A percentile compares a stretch with the other conserved stretches of the same genome.
Evolutionary conservation across 1,140 invertebrate genomes (phyloP).

Genomic region (Lasioglossum baleicum): DNA sequence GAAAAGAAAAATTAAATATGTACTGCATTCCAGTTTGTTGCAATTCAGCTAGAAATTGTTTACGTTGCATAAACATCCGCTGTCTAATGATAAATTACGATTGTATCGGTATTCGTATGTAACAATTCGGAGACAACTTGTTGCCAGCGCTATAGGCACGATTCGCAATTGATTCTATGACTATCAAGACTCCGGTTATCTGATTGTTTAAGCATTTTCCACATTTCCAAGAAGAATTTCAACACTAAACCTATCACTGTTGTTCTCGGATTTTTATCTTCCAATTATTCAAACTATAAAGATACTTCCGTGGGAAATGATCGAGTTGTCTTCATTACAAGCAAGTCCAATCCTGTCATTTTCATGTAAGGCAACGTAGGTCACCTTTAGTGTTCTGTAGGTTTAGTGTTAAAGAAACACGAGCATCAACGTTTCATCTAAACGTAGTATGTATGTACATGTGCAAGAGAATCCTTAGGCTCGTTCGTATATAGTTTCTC

Average conservation of each 20-base stretch:
- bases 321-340: no score
- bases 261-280: no score
- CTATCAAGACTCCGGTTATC: background rate
- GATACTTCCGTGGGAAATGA: no score
- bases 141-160: background rate
- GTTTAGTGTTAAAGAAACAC: background rate
- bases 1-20: no score
- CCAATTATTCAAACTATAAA: no score
- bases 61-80: no score
- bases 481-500: constrained; percentile 29
- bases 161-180: constrained; percentile 1
- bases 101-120: background rate
- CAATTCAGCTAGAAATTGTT: no score
- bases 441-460: constrained; percentile 10
- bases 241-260: no score
- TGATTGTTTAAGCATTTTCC: background rate
- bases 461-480: constrained; percentile 10
- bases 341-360: background rate
- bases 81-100: background rate
- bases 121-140: constrained; percentile 7
- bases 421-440: background rate
- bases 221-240: no score
- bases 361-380: no score
- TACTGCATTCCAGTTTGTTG: no score
- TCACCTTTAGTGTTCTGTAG: no score